Evolutionary conservation across 2,113 vertebrate genomes (phyloP), one percentile per base, ranked within the genome.

Genomic region (Cebidichthys violaceus): DNA sequence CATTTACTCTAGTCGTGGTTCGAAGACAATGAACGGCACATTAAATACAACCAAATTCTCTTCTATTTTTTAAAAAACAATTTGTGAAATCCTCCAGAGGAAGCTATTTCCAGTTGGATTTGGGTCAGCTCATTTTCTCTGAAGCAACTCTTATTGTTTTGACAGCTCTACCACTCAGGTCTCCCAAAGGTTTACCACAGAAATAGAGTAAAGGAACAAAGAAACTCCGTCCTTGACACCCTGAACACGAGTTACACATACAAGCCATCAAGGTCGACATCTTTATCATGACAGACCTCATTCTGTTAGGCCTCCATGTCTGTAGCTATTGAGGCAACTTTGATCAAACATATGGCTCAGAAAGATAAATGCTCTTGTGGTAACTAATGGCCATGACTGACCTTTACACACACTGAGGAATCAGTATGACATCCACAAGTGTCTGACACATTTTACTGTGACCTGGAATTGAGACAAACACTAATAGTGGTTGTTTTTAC

Each of bases 81-180:
- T 77, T 59, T 54, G 61, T 43, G 78, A 67, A 64, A 81, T 41
- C 2, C 81, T 57, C 65, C 20, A 50, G 24, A 54, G 57, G 75
- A 86, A 67, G 59, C 43, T 75, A 77, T 87, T 84, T 88, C 71
- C 31, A 75, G 60, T 37, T 73, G 47, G 66, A 85, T 81, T 18
- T 1, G 45, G 88, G 86, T 87, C 84, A 81, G 43, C 68, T 89
- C 88, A 55, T 80, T 77, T 68, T 61, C 57, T 70, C 45, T 69
- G 50, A 82, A 62, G 35, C 17, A 20, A 55, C 65, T 70, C 18
- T 70, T 77, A 73, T 85, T 87, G 81, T 75, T 59, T 81, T 90
- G 90, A 92, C 89, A 89, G 87, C 70, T 82, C 86, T 55, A 43
- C 77, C 86, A 83, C 81, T 91, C 85, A 81, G 86, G 77, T 50